These are phyloP conservation scores for Dasypogon diadema DNA, from an alignment of 2,888 invertebrate genomes.

Conservation along the genomic window DNA sequence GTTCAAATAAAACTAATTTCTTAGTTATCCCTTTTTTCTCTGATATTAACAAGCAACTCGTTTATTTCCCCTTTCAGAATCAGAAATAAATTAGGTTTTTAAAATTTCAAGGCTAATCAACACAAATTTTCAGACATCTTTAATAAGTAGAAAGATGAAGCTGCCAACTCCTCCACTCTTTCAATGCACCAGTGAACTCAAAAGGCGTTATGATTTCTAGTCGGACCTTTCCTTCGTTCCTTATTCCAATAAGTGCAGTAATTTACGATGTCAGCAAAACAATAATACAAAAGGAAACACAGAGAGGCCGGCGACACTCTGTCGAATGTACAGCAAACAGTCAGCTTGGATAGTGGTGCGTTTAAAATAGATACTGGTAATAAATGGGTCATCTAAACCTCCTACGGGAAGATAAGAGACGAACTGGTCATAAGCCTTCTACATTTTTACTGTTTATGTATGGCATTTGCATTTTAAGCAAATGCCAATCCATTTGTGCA, in stretches of 20 bases:
- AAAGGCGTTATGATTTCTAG: conserved; percentile 6
- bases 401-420: neutral
- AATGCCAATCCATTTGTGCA: conserved; percentile 1
- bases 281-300: neutral
- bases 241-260: conserved; percentile 4
- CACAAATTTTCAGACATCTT: too few species aligned
- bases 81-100: too few species aligned
- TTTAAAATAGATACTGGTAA: neutral
- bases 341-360: neutral
- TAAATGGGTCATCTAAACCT: neutral
- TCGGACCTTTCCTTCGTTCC: neutral
- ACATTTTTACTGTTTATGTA: conserved; percentile 1
- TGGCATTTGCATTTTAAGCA: conserved; percentile 22
- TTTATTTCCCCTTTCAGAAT: too few species aligned
- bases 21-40: too few species aligned
- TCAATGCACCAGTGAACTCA: too few species aligned
- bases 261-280: conserved; percentile 1
- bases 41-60: too few species aligned
- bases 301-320: conserved; percentile 28
- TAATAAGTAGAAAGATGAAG: too few species aligned
- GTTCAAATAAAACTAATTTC: too few species aligned
- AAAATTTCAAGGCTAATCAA: too few species aligned
- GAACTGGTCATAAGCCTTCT: conserved; percentile 23
- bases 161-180: too few species aligned
- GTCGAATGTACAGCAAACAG: conserved; percentile 9